Evolutionary conservation across 2,113 vertebrate species (phyloP), one percentile per base, ranked within the genome.

Genomic region (Erinaceus europaeus): DNA sequence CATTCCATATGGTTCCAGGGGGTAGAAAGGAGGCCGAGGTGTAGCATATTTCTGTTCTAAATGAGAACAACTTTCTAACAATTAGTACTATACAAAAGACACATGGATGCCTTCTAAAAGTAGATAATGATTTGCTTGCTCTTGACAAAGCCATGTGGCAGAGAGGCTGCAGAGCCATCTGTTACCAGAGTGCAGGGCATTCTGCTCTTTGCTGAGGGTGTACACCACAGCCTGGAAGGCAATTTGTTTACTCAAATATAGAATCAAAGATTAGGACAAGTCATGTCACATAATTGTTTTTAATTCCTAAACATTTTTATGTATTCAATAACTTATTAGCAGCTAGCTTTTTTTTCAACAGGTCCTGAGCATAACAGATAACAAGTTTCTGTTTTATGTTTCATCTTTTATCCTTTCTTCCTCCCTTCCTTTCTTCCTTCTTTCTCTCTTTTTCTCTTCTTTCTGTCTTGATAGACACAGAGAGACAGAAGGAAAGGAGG

Each of bases 31-130:
- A 90, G 87, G 68, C 73, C 40, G 65, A 76, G 13, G 29, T 42
- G 8, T 25, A 88, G 80, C 89, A 90, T 77, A 89, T 94, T 91
- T 94, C 84, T 90, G 48, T 90, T 91, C 76, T 89, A 90, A 93
- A 84, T 73, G 81, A 91, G 84, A 87, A 91, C 1, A 12, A 68
- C 78, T 95, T 91, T 78, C 91, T 91, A 86, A 86, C 90, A 94
- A 93, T 94, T 86, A 90, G 72, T 76, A 62, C 67, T 40, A 46
- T 75, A 91, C 57, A 83, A 79, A 93, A 91, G 88, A 90, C 80
- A 86, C 17, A 27, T 48, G 8, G 27, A 69, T 84, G 86, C 52
- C 34, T 86, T 91, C 92, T 93, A 93, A 91, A 94, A 88, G 80
- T 83, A 88, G 86, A 59, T 88, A 79, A 93, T 90, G 84, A 93